These are phyloP conservation scores for Paramormyrops hopkinsi DNA, from an alignment of 2,797 vertebrate genomes.

Conservation along the genomic window DNA sequence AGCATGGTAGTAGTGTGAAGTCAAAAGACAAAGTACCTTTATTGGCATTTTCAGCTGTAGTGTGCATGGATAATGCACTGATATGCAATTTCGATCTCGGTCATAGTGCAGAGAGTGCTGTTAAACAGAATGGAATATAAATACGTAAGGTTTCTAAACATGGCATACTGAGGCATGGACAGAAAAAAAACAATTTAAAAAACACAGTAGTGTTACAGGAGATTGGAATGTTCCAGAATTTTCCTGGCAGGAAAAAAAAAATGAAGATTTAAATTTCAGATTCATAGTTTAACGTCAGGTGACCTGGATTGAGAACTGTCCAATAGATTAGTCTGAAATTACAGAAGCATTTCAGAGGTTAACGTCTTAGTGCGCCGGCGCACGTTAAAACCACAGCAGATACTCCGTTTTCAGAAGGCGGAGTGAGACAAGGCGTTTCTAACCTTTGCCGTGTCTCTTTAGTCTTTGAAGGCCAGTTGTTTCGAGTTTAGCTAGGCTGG, in stretches of 20 bases:
- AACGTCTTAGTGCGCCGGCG: neutral
- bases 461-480: neutral
- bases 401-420: neutral
- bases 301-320: neutral
- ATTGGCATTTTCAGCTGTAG: neutral
- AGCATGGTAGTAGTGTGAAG: neutral
- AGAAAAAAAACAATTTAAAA: neutral
- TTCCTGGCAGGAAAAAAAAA: neutral
- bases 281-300: neutral
- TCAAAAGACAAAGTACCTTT: neutral
- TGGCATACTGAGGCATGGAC: neutral
- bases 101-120: neutral
- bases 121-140: neutral
- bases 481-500: neutral
- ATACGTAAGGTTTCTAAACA: neutral
- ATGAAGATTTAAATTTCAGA: neutral
- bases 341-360: neutral
- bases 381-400: neutral
- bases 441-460: neutral
- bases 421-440: neutral
- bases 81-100: neutral
- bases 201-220: neutral
- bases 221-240: neutral
- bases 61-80: neutral
- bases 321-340: neutral